Evolutionary conservation across 1,140 invertebrate species (phyloP).

Genomic region (Belonocnema kinseyi): DNA sequence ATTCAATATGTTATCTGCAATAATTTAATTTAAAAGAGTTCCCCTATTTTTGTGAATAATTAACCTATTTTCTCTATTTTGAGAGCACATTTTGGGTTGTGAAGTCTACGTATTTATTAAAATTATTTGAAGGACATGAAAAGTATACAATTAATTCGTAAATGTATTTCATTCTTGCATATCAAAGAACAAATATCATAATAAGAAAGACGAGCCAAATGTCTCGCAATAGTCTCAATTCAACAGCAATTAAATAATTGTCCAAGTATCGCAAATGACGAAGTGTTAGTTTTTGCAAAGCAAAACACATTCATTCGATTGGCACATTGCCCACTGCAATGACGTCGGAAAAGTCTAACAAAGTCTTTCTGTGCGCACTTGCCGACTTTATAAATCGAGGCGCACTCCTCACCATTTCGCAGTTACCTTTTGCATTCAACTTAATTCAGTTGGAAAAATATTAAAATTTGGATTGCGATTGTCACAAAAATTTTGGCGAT

Average conservation of each 20-base stretch:
- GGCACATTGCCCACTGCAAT: constrained; percentile 48
- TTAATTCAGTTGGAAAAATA: neutral
- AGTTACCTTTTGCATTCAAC: constrained; percentile 5
- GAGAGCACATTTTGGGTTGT: no score
- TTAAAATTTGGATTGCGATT: neutral
- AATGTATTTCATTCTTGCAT: no score
- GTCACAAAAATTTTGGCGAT: neutral
- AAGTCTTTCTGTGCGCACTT: constrained; percentile 40
- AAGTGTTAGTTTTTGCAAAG: constrained; percentile 3
- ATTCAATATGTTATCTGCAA: no score
- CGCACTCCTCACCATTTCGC: neutral
- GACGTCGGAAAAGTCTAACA: constrained; percentile 43
- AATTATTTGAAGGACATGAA: no score
- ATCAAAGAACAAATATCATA: no score
- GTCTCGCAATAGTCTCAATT: constrained; percentile 1
- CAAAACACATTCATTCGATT: constrained; percentile 38
- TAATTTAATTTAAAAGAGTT: no score
- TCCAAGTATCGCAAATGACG: neutral
- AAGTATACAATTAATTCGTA: no score
- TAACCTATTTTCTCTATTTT: no score
- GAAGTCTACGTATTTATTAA: no score
- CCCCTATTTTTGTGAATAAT: no score
- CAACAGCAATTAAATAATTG: constrained; percentile 2
- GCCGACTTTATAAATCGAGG: constrained; percentile 51
- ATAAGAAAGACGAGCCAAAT: neutral